Evolutionary conservation across 2,113 vertebrate species (phyloP).

Genomic region (Petroica traversi): DNA sequence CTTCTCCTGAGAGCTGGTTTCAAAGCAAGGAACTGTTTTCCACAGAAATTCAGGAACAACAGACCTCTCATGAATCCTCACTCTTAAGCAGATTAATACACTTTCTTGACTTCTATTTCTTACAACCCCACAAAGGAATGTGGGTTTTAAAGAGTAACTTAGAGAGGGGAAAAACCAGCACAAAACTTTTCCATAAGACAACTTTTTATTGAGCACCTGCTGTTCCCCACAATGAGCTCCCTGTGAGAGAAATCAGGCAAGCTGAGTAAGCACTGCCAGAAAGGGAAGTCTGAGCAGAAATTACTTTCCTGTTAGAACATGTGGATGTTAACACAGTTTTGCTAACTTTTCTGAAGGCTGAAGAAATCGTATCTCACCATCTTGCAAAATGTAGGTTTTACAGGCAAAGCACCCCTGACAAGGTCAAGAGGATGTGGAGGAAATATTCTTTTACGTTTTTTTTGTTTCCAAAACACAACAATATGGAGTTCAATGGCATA

Average conservation of each 20-base stretch:
- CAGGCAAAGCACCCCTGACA: neutral
- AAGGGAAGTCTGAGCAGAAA: neutral
- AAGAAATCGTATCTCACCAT: neutral
- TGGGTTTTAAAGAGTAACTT: neutral
- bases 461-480: neutral
- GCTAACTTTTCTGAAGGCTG: neutral
- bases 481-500: neutral
- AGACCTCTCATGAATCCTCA: neutral
- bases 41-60: neutral
- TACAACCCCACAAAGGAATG: neutral
- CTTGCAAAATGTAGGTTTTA: neutral
- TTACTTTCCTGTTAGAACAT: neutral
- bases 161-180: fast-evolving
- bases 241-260: neutral
- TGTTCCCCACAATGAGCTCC: neutral
- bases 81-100: neutral
- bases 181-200: neutral
- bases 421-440: neutral
- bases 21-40: neutral
- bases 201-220: neutral
- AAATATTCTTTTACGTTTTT: neutral
- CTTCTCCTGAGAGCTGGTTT: neutral
- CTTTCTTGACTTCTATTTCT: neutral
- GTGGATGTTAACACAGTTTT: neutral
- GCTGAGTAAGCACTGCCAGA: neutral